Conservation (phyloP, 2,113 vertebrate species). For the Psophia crepitans region DNA sequence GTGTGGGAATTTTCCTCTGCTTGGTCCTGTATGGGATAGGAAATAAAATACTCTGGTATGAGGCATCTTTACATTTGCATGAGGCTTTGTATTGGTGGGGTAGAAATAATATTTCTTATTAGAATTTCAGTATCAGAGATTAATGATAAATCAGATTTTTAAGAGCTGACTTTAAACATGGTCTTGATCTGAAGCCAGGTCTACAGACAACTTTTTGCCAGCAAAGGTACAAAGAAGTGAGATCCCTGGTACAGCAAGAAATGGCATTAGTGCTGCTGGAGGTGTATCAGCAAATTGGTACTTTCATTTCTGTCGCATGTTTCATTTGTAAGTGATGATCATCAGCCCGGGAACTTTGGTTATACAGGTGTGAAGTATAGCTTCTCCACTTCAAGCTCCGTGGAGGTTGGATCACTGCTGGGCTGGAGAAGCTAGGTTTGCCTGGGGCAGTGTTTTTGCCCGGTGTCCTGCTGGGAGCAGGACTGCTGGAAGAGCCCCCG, state of each 20-base stretch:
- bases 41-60: neutral
- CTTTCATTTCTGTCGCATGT: neutral
- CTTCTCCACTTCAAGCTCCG: neutral
- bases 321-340: neutral
- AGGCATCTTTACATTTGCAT: neutral
- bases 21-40: neutral
- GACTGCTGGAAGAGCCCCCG: neutral
- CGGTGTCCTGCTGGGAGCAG: accelerated
- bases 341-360: neutral
- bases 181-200: neutral
- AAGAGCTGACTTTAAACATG: neutral
- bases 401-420: neutral
- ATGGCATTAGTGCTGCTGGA: neutral
- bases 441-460: neutral
- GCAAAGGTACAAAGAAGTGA: neutral
- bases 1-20: neutral
- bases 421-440: neutral
- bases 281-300: neutral
- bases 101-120: neutral
- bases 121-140: neutral
- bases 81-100: neutral
- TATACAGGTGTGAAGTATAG: neutral
- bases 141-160: neutral
- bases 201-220: neutral
- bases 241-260: neutral